A percentile compares a stretch with the other conserved stretches of the same genome.
These are phyloP conservation scores for Drosophila athabasca DNA, from an alignment of 1,140 invertebrate species.

Conservation along the genomic window DNA sequence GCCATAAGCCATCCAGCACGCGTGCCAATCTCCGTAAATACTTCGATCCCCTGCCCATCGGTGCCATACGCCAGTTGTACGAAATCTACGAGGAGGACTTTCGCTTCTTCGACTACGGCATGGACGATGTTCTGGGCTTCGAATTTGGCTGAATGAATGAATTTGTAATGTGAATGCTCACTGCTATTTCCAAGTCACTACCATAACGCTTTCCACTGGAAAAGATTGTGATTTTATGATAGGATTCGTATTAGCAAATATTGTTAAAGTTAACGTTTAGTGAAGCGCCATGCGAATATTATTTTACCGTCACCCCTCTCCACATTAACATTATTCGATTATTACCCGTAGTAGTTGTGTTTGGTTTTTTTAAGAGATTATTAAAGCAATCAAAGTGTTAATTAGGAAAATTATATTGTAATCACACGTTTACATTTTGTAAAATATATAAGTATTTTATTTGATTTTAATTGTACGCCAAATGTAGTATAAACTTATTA, in stretches of 20 bases:
- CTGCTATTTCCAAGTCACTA: constrained; percentile 42
- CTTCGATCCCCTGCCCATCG: constrained; percentile 89
- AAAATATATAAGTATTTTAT: neutral
- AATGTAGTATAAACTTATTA: neutral
- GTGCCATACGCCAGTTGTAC: constrained; percentile 88
- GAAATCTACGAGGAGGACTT: constrained; percentile 92
- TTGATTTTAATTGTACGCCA: neutral
- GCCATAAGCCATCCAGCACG: constrained; percentile 87
- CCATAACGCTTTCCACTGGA: constrained; percentile 67
- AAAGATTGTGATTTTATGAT: constrained; percentile 66
- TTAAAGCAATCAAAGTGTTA: constrained; percentile 11
- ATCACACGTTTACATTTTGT: neutral
- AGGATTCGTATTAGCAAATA: constrained; percentile 19
- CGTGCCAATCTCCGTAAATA: constrained; percentile 88
- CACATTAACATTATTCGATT: constrained; percentile 1
- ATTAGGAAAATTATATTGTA: constrained; percentile 7
- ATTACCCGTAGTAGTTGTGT: constrained; percentile 5
- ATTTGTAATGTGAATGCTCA: constrained; percentile 10
- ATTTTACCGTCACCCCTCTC: constrained; percentile 15
- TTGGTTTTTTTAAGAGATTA: constrained; percentile 4
- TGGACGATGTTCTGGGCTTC: constrained; percentile 89
- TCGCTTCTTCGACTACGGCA: constrained; percentile 91
- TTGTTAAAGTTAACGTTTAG: constrained; percentile 18
- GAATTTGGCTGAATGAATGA: constrained; percentile 84
- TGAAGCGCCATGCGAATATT: constrained; percentile 56